Percentiles rank a stretch among this genome's conserved stretches.
Evolutionary conservation across 2,888 invertebrate genomes (phyloP).

Genomic region (Brachyptera putata): DNA sequence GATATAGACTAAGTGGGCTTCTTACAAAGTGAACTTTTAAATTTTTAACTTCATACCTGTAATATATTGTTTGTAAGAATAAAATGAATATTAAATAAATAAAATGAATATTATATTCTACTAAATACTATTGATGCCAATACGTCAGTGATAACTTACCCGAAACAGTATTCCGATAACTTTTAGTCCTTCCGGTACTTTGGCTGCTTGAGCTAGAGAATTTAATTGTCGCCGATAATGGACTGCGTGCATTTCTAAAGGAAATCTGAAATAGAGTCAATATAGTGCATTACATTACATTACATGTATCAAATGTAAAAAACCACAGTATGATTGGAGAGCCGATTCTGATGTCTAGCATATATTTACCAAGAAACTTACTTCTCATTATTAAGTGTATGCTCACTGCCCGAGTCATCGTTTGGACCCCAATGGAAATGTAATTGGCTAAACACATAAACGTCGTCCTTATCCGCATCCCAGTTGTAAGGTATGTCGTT

Average conservation of each 20-base stretch:
- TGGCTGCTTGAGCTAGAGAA: conserved; percentile 19
- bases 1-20: too few relatives aligned
- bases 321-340: not conserved
- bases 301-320: too few relatives aligned
- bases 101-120: too few relatives aligned
- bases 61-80: too few relatives aligned
- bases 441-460: conserved; percentile 51
- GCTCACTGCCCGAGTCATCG: conserved; percentile 31
- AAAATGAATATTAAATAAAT: too few relatives aligned
- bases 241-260: conserved; percentile 32
- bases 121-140: too few relatives aligned
- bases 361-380: not conserved
- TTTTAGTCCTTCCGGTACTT: conserved; percentile 26
- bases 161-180: conserved; percentile 30
- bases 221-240: conserved; percentile 29
- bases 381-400: conserved; percentile 25
- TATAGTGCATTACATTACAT: not conserved
- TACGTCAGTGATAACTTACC: conserved; percentile 25
- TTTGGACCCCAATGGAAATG: conserved; percentile 37
- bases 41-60: too few relatives aligned
- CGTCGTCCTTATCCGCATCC: conserved; percentile 13
- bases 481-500: conserved; percentile 25
- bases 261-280: conserved; percentile 26
- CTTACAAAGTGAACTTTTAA: too few relatives aligned
- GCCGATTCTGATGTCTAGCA: too few relatives aligned